A percentile compares a stretch with the other conserved stretches of the same genome.
Conservation (phyloP, 2,888 invertebrate genomes). For the Nymphalis polychloros region DNA sequence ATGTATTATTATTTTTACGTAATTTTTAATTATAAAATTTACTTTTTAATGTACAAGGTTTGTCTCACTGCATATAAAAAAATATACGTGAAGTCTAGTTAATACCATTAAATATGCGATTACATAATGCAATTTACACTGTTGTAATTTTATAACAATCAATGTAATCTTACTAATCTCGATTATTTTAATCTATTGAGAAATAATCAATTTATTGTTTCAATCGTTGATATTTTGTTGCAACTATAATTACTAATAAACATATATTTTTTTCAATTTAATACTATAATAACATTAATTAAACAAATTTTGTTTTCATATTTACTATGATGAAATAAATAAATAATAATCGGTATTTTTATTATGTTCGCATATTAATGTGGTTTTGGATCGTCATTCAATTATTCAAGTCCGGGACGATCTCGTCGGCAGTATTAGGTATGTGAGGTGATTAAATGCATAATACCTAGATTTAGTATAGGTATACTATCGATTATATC, state of each 20-base stretch:
- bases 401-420: conserved; percentile 43
- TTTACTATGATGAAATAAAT: neutral
- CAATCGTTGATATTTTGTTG: neutral
- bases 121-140: neutral
- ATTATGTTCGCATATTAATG: conserved; percentile 42
- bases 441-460: conserved; percentile 64
- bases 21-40: conserved; percentile 22
- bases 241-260: too few species aligned
- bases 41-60: conserved; percentile 21
- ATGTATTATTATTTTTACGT: conserved; percentile 23
- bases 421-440: conserved; percentile 74
- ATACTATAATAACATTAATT: neutral
- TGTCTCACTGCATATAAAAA: conserved; percentile 34
- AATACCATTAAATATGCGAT: conserved; percentile 31
- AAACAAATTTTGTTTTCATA: neutral
- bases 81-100: conserved; percentile 18
- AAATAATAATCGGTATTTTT: neutral
- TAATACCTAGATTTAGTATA: conserved; percentile 47
- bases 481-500: conserved; percentile 15
- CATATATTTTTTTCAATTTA: too few species aligned
- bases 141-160: neutral
- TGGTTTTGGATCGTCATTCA: conserved; percentile 46
- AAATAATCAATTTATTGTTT: too few species aligned
- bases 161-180: neutral
- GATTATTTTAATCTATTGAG: neutral